Evolutionary conservation across 1,140 invertebrate species (phyloP), one percentile per base, ranked within the genome.

Genomic region (Phenacoccus solenopsis): DNA sequence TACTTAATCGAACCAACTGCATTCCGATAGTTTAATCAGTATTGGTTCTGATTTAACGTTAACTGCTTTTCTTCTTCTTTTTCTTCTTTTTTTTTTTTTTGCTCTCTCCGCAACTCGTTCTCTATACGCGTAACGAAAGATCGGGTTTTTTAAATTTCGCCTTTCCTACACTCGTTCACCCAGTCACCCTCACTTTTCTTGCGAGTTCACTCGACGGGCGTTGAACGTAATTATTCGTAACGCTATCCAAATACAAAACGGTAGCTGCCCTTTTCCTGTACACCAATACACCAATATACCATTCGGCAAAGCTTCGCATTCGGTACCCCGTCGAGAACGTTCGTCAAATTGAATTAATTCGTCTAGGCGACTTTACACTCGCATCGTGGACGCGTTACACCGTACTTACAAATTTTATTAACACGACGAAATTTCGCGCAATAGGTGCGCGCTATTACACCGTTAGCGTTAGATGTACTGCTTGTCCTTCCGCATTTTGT

Each of bases 321-420:
- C n/a, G n/a, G 5, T 16, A 49, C 38, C 16, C 38, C 38, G 38
- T 9, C 3, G 16, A 49, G 16, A 49, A 49, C 38, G 13, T 49
- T 9, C 16, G 16, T 49, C 38, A 3, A 16, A 2, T 49, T 49
- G 16, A 49, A 49, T 49, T 49, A 5, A 49, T 49, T 49, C 5
- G 16, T 49, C 38, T 16, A 49, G 16, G 13, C 13, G 38, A 49
- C 20, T n/a, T 9, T 5, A 32, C 30, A 49, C 38, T 49, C 4
- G 38, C 13, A 32, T 13, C 30, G 5, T 13, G n/a, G n/a, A n/a
- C n/a, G n/a, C n/a, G n/a, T n/a, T n/a, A n/a, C n/a, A n/a, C n/a
- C n/a, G n/a, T n/a, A n/a, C n/a, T n/a, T n/a, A n/a, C n/a, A n/a
- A 49, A 49, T 49, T 49, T 49, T 49, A 49, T 49, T 49, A 49